Percentiles rank a stretch among this genome's conserved stretches.
Conservation (phyloP, 1,140 invertebrate genomes). For the Helicoverpa armigera region DNA sequence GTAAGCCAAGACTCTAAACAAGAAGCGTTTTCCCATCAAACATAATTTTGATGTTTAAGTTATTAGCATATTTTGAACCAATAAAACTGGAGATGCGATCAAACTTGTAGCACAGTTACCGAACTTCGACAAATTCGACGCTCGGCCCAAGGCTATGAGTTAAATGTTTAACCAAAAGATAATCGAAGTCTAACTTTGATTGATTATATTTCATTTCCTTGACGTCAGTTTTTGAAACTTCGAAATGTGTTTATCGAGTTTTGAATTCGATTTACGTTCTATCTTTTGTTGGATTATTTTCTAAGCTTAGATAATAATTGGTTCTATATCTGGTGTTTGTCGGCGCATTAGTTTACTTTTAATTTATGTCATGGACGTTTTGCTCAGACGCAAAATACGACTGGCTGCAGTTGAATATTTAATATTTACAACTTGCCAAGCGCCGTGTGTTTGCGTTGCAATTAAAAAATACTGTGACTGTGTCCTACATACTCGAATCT, state of each 20-base stretch:
- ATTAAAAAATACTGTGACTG: too few species aligned
- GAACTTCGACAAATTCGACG: constrained; percentile 3
- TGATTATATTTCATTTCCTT: constrained; percentile 53
- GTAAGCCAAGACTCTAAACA: too few species aligned
- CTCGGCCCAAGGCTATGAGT: constrained; percentile 21
- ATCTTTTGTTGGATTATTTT: constrained; percentile 10
- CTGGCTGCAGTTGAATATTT: too few species aligned
- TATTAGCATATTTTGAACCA: neutral
- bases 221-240: constrained; percentile 42
- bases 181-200: constrained; percentile 56
- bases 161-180: constrained; percentile 22
- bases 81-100: constrained; percentile 18
- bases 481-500: neutral
- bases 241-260: constrained; percentile 47
- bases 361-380: constrained; percentile 8
- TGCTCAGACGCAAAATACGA: neutral
- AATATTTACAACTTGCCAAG: too few species aligned
- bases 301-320: neutral
- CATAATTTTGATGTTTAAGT: too few species aligned
- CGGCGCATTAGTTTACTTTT: constrained; percentile 1
- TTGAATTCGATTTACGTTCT: constrained; percentile 25
- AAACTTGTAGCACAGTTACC: neutral
- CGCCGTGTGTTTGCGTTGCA: too few species aligned
- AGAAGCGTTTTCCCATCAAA: too few species aligned
- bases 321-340: neutral